These are phyloP conservation scores for Cryptus viduatorius DNA, from an alignment of 2,888 invertebrate species.

Conservation along the genomic window DNA sequence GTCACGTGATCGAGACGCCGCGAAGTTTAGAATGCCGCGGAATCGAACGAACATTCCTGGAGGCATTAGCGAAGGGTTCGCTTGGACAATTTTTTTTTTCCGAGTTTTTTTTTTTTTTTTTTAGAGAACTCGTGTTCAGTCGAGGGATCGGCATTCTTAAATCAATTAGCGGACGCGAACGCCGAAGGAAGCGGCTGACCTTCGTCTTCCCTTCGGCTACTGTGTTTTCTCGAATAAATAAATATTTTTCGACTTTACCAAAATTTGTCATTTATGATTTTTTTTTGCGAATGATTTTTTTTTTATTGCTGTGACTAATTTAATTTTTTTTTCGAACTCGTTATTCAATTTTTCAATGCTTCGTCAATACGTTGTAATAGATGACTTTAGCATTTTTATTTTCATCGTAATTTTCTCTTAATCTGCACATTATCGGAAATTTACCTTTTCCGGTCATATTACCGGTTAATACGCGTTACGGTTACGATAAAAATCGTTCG, in stretches of 20 bases:
- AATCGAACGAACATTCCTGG: conserved; percentile 39
- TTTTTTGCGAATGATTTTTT: too few species aligned
- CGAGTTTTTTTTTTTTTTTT: conserved; percentile 33
- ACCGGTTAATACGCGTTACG: too few species aligned
- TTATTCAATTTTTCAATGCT: too few species aligned
- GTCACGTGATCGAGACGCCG: conserved; percentile 21
- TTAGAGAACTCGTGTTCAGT: conserved; percentile 4
- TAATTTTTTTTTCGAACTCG: too few species aligned
- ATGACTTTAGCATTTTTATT: too few species aligned
- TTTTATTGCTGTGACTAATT: too few species aligned
- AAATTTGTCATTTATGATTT: background rate
- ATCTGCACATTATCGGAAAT: too few species aligned
- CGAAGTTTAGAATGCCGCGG: conserved; percentile 19
- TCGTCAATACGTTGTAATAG: too few species aligned
- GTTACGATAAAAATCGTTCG: too few species aligned
- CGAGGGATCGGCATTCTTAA: conserved; percentile 68
- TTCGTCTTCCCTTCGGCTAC: conserved; percentile 77
- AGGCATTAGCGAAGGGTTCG: background rate
- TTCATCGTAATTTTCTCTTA: too few species aligned
- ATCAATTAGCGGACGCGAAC: conserved; percentile 80
- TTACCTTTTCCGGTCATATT: too few species aligned
- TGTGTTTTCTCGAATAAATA: conserved; percentile 66
- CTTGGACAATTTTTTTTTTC: background rate
- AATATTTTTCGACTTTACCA: background rate
- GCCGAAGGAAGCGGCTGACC: conserved; percentile 80